A percentile compares a stretch with the other conserved stretches of the same genome.
phyloP scores from a whole-genome alignment of 2,113 vertebrate species.

The Albula glossodonta region DNA sequence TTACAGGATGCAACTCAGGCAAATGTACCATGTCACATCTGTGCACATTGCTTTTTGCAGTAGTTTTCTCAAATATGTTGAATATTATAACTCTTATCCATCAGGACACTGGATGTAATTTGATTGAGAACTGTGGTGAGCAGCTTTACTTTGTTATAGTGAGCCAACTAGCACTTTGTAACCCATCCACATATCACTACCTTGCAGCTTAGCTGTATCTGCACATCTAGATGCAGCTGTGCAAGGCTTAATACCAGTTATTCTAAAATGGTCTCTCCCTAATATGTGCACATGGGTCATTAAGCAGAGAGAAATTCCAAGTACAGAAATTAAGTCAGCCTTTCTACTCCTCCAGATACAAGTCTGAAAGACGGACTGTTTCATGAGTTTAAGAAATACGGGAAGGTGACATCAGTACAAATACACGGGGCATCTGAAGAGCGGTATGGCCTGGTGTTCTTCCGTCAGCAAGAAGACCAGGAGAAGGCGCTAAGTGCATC shows the following conservation, averaged over 20 bases:
- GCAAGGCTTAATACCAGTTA: neutral
- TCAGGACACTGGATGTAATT: neutral
- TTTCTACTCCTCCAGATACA: conserved; percentile 67
- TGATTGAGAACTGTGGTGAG: neutral
- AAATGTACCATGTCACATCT: neutral
- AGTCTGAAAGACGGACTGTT: conserved; percentile 91
- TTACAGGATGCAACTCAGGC: neutral
- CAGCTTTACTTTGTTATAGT: neutral
- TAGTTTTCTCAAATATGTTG: neutral
- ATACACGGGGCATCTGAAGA: conserved; percentile 84
- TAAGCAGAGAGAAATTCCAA: no score
- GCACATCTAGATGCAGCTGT: neutral
- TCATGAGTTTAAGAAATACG: conserved; percentile 89
- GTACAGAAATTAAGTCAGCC: no score
- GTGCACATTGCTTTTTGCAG: neutral
- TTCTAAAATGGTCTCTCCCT: neutral
- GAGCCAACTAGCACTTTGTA: neutral
- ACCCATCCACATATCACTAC: neutral
- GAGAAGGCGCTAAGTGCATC: conserved; percentile 85
- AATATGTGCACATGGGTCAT: neutral
- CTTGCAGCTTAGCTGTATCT: neutral
- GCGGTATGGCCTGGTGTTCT: conserved; percentile 85
- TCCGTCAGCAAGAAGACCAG: conserved; percentile 88
- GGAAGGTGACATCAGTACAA: conserved; percentile 88
- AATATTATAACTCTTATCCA: neutral